phyloP scores from a whole-genome alignment of 92 coral and sea anemone genomes.

The Hydrozoanthus gracilis region DNA sequence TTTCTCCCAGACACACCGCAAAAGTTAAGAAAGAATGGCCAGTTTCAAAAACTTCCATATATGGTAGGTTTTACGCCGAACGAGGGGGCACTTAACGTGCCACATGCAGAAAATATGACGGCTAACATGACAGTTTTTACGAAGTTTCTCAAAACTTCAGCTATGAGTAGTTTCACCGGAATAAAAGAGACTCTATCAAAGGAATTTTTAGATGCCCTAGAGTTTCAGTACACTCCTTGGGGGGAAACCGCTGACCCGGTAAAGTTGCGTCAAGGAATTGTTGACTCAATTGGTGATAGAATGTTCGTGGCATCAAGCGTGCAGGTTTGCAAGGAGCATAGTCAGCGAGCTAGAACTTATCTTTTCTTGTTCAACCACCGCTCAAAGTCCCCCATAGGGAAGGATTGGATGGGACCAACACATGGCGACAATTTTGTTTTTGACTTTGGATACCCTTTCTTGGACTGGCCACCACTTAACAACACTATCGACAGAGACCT shows the following conservation, averaged over 20 bases:
- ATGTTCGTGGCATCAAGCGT: conserved; percentile 72
- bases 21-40: conserved; percentile 57
- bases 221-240: conserved; percentile 41
- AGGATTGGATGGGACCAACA: too few species aligned
- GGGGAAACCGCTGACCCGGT: conserved; percentile 53
- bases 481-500: too few species aligned
- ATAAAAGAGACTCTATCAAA: neutral
- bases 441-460: too few species aligned
- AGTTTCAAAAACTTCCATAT: conserved; percentile 56
- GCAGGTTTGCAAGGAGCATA: neutral
- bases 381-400: conserved; percentile 14
- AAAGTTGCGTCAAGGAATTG: conserved; percentile 43
- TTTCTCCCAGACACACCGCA: conserved; percentile 68
- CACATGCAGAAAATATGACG: neutral
- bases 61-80: conserved; percentile 72
- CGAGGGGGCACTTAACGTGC: conserved; percentile 53
- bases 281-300: conserved; percentile 42
- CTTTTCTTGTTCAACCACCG: conserved; percentile 65
- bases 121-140: neutral
- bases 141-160: neutral
- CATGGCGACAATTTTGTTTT: too few species aligned
- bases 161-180: neutral
- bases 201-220: conserved; percentile 65
- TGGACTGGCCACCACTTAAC: too few species aligned
- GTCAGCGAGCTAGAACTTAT: conserved; percentile 55